Evolutionary conservation across 2,888 invertebrate species (phyloP), one percentile per base, ranked within the genome.

Genomic region (Ormyrus rosae): DNA sequence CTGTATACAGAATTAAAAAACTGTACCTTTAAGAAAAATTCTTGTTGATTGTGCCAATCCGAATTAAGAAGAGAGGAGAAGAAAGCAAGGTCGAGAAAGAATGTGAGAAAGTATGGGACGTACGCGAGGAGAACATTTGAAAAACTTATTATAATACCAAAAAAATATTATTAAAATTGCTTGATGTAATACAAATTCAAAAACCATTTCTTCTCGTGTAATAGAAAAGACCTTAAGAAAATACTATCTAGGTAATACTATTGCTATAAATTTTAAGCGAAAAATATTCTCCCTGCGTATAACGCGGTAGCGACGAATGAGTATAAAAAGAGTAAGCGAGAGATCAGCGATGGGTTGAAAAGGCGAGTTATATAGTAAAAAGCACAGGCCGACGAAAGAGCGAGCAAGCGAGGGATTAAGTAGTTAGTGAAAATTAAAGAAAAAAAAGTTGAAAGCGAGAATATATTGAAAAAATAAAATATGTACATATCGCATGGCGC

Each of bases 31-130:
- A 58, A 74, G 71, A 76, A 73, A 81, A 78, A 79, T 79, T 82
- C 73, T 74, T 82, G 81, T 83, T 84, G 83, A 85, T 83, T 83
- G 85, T 85, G 85, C 85, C 86, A 86, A 85, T 83, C 82, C 83
- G 82, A 84, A 84, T 83, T 83, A 80, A 34, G 61, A 80, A 56
- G 67, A 82, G 70, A 34, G 48, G 9, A 60, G 65, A 5, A 11
- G 64, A 64, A 13, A 9, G 56, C 51, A 65, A 13, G 46, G 11
- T 51, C 34, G 71, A 34, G 58, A 50, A 61, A n/a, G 72, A 34
- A 53, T 63, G 53, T 45, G 63, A 55, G 50, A 53, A 11, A 4
- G 46, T 13, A 9, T 4, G 9, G 45, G 0, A 46, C 6, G 45
- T 68, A 53, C 72, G 65, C 48, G 80, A 75, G 60, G 70, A 75